phyloP scores from a whole-genome alignment of 2,888 invertebrate species.

The Boloria euphrosyne region DNA sequence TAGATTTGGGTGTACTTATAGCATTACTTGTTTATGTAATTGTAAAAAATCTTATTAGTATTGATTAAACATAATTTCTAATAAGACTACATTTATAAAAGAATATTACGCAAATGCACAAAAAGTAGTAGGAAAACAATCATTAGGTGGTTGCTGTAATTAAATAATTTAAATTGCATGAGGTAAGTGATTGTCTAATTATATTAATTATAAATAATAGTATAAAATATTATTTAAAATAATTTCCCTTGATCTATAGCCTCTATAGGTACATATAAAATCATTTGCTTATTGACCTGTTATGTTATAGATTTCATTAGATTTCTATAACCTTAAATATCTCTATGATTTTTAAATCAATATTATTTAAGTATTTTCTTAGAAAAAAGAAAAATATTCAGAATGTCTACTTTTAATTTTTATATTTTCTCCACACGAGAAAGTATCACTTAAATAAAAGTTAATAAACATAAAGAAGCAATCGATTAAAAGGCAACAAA shows the following conservation, averaged over 20 bases:
- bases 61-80: neutral
- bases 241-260: slow-evolving; percentile 1
- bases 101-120: slow-evolving; percentile 8
- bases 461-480: slow-evolving; percentile 25
- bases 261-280: neutral
- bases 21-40: neutral
- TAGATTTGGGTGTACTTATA: neutral
- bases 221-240: too few relatives aligned
- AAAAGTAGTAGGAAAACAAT: slow-evolving; percentile 2
- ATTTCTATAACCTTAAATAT: too few relatives aligned
- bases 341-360: too few relatives aligned
- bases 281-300: neutral
- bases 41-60: neutral
- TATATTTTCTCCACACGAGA: slow-evolving; percentile 23
- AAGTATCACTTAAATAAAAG: slow-evolving; percentile 25
- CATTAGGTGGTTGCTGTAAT: slow-evolving; percentile 6
- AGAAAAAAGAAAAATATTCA: too few relatives aligned
- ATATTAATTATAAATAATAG: slow-evolving; percentile 17
- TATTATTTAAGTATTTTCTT: too few relatives aligned
- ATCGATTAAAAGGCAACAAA: slow-evolving; percentile 32
- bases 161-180: slow-evolving; percentile 10
- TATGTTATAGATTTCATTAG: too few relatives aligned
- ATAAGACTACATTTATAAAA: neutral
- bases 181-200: slow-evolving; percentile 4
- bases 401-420: neutral